Evolutionary conservation across 2,113 vertebrate species (phyloP).

Genomic region (Zosterops japonicus): DNA sequence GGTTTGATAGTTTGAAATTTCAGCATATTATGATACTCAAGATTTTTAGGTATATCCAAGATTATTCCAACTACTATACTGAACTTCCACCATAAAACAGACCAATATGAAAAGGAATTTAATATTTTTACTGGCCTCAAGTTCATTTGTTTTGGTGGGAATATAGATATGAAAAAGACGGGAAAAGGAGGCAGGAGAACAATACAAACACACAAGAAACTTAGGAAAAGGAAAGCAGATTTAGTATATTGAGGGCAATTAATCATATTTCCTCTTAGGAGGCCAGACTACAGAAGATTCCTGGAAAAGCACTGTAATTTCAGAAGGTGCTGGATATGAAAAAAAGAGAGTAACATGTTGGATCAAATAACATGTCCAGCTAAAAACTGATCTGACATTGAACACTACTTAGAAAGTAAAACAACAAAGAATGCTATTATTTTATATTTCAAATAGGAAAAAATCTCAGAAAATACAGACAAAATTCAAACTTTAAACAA

Average conservation of each 20-base stretch:
- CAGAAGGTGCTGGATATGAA: conserved; percentile 15
- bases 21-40: background rate
- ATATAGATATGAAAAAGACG: background rate
- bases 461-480: background rate
- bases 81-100: background rate
- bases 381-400: background rate
- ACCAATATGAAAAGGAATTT: background rate
- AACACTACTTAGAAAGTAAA: background rate
- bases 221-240: background rate
- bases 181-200: background rate
- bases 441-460: background rate
- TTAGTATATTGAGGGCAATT: background rate
- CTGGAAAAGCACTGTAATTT: conserved; percentile 19
- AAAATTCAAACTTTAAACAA: background rate
- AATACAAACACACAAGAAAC: background rate
- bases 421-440: background rate
- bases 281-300: background rate
- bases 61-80: background rate
- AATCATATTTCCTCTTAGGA: background rate
- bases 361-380: conserved; percentile 26
- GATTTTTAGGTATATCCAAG: background rate
- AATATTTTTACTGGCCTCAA: background rate
- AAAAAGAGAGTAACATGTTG: background rate
- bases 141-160: background rate
- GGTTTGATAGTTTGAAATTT: background rate